These are phyloP conservation scores for Entomyzon cyanotis DNA, from an alignment of 2,113 vertebrate genomes.

Conservation along the genomic window DNA sequence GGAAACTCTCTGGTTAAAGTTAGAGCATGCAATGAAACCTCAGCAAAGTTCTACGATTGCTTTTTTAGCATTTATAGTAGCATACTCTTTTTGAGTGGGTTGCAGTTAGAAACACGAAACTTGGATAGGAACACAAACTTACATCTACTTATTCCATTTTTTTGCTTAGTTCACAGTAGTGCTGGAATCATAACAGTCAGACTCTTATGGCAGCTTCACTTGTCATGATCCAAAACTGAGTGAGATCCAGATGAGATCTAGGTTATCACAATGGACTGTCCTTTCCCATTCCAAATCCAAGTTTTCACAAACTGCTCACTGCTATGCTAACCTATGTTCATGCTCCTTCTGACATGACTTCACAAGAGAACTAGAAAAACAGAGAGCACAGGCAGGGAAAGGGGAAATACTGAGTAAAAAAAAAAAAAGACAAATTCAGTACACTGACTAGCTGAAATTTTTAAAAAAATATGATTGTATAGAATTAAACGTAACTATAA, in stretches of 20 bases:
- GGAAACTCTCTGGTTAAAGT: not conserved
- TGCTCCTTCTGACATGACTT: not conserved
- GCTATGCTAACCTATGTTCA: rapidly evolving
- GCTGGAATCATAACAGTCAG: not conserved
- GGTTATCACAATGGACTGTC: not conserved
- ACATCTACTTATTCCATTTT: rapidly evolving
- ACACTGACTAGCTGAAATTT: not conserved
- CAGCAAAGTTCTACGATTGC: not conserved
- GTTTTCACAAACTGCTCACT: not conserved
- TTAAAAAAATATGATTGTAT: not conserved
- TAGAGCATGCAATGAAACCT: not conserved
- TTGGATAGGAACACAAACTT: not conserved
- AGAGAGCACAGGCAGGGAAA: not conserved
- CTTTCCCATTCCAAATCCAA: not conserved
- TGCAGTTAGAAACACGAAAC: not conserved
- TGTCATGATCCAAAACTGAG: not conserved
- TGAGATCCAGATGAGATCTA: not conserved
- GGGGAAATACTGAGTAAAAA: not conserved
- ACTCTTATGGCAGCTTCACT: not conserved
- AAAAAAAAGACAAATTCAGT: not conserved
- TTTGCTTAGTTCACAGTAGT: not conserved
- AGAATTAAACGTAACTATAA: not conserved
- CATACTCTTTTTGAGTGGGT: not conserved
- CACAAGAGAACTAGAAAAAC: not conserved
- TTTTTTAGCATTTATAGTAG: not conserved